A percentile compares a stretch with the other conserved stretches of the same genome.
Evolutionary conservation across 2,113 vertebrate genomes (phyloP).

Genomic region (Symphodus melops): DNA sequence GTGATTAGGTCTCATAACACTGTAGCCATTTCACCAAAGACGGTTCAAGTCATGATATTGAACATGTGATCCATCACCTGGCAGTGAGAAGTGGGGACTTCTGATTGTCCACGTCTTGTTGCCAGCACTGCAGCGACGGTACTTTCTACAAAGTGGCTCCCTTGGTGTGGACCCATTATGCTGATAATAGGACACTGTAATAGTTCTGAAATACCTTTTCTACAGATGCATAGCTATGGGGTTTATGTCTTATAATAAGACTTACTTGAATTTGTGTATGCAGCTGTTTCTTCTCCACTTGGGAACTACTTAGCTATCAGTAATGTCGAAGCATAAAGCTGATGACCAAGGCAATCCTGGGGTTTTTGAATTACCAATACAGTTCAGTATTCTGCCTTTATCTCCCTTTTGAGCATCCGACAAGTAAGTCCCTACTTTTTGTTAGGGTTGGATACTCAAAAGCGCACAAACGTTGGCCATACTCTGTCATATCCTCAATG

Average conservation of each 20-base stretch:
- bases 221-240: conserved; percentile 77
- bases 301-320: conserved; percentile 76
- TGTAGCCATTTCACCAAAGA: conserved; percentile 77
- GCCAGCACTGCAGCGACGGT: conserved; percentile 62
- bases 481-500: conserved; percentile 56
- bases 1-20: conserved; percentile 60
- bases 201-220: conserved; percentile 73
- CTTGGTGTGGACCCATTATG: conserved; percentile 64
- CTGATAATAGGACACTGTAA: conserved; percentile 86
- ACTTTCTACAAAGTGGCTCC: conserved; percentile 70
- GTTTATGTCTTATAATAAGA: conserved; percentile 91
- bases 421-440: conserved; percentile 62
- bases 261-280: conserved; percentile 86
- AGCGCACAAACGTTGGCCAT: conserved; percentile 64
- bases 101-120: conserved; percentile 70
- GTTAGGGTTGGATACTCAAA: conserved; percentile 68
- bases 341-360: conserved; percentile 76
- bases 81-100: conserved; percentile 45
- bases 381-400: conserved; percentile 81
- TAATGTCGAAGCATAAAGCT: conserved; percentile 77
- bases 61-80: conserved; percentile 38
- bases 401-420: conserved; percentile 43
- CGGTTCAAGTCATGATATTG: conserved; percentile 51
- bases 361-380: conserved; percentile 73
- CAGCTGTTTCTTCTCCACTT: conserved; percentile 82